These are phyloP conservation scores for Panagrolaimus sp. DNA, from an alignment of 1,140 invertebrate genomes.

Conservation along the genomic window DNA sequence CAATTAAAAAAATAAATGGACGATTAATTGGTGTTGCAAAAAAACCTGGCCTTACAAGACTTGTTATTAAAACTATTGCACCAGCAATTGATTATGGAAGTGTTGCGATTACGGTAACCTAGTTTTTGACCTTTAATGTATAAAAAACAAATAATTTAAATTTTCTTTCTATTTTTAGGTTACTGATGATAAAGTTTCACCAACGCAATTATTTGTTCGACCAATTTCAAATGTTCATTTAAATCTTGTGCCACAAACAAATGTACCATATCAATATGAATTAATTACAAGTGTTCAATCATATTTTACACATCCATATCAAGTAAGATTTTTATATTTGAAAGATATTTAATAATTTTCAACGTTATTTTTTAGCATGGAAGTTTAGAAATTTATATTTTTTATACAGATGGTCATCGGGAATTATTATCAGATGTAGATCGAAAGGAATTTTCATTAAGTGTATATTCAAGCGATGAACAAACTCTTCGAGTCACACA, in stretches of 20 bases:
- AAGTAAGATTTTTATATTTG: slow-evolving; percentile 6
- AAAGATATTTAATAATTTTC: slow-evolving; percentile 4
- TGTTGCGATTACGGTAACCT: neutral
- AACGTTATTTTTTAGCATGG: slow-evolving; percentile 26
- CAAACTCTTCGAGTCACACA: slow-evolving; percentile 22
- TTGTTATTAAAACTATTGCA: slow-evolving; percentile 20
- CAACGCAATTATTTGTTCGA: slow-evolving; percentile 19
- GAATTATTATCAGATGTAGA: slow-evolving; percentile 30
- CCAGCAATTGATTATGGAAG: slow-evolving; percentile 23
- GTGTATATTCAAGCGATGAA: slow-evolving; percentile 18
- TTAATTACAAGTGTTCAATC: slow-evolving; percentile 14
- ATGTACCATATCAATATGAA: slow-evolving; percentile 19
- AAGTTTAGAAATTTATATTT: slow-evolving; percentile 25
- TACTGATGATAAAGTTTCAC: slow-evolving; percentile 20
- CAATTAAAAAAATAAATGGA: slow-evolving; percentile 15
- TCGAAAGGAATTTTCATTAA: slow-evolving; percentile 16
- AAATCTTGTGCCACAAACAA: slow-evolving; percentile 5
- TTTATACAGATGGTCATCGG: slow-evolving; percentile 30
- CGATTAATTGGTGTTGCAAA: slow-evolving; percentile 22
- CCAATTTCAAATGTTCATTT: slow-evolving; percentile 23
- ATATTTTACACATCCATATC: slow-evolving; percentile 28
- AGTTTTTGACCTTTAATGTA: neutral
- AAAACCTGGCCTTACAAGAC: slow-evolving; percentile 17
- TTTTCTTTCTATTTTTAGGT: neutral
- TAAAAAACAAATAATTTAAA: neutral